Base-by-base conservation (phyloP, 1,140 invertebrate species). In the Heliconius congener region DNA sequence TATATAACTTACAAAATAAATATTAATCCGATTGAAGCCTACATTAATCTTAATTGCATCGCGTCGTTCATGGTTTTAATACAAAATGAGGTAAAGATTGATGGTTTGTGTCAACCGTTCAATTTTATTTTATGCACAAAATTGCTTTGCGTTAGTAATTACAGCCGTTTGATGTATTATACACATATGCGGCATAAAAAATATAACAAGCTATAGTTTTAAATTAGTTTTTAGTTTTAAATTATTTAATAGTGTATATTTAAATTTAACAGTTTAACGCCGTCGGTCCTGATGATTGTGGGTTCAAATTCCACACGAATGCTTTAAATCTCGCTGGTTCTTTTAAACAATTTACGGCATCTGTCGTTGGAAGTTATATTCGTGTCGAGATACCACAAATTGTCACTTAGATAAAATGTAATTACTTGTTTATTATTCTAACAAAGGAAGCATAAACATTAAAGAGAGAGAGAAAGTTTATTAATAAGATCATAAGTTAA, bases 1-100 rank as follows among this genome's bases (percentile, higher is more conserved):
- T 55, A 57, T 23, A 23, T 57, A 9, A 57, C 55, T 23, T 23
- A 57, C 55, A 8, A 57, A 23, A 57, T 57, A 57, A 57, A 57
- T 57, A 30, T 30, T 66, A 66, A 27, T 27, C 60, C 27, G 27
- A 30, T 66, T 16, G n/a, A 66, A 66, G 60, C 60, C 60, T 13
- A 30, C 60, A 66, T 66, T 66, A 66, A 66, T 66, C 60, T 66
- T 66, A 30, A 66, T 66, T 66, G 60, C 60, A 66, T 66, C 60
- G 60, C 27, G 11, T 66, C 60, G 27, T 66, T 66, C 19, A 60
- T 11, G 55, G 55, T 60, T 60, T n/a, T 66, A 66, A 66, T 66
- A 23, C 27, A 30, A 30, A 66, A 66, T 66, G 60, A 66, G 60
- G 60, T 66, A 30, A 66, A 66, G 60, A 66, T 66, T 66, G 60